Base-by-base conservation (phyloP, 2,113 vertebrate genomes). In the Myotis yumanensis region DNA sequence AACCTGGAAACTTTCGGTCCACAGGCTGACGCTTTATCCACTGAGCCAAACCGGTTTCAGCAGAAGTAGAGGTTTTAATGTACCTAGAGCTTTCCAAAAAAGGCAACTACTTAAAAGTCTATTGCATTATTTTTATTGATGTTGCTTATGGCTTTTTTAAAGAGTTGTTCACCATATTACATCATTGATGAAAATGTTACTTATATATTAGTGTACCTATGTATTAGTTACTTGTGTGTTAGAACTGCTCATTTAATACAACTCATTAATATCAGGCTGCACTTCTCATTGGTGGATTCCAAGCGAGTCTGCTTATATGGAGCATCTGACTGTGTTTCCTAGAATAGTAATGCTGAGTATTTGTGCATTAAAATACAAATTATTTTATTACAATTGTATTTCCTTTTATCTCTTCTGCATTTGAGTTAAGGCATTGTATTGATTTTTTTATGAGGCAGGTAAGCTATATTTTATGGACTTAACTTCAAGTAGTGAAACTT, bases 401-500 rank as follows among this genome's bases (percentile, higher is more conserved):
- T 89, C 7, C 35, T 71, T 52, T 3, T 51, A 2, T 86, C 30
- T 82, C 46, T 68, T 80, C 1, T 89, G 9, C 7, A 40, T 89
- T 89, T 75, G n/a, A 92, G 8, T 71, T 92, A 76, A 84, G 40
- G 14, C 22, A 40, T 46, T 83, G 3, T 64, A 80, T 75, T 95
- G 14, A 73, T 32, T 85, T 83, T 83, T 87, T 91, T 82, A 43
- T 86, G 16, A 86, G 30, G 2, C 51, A 84, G 35, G 10, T 37
- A 64, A 86, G n/a, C 18, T 54, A 14, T 43, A 82, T 6, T 64
- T 16, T 84, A 51, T 51, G 23, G 64, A 88, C 89, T 75, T 87
- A 73, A 96, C 64, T 91, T 92, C 23, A 80, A 86, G 52, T 83
- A 83, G 28, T 71, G 90, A 92, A 79, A 18, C 69, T 52, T 82